phyloP scores from a whole-genome alignment of 2,888 invertebrate genomes.

The Tipula lateralis region DNA sequence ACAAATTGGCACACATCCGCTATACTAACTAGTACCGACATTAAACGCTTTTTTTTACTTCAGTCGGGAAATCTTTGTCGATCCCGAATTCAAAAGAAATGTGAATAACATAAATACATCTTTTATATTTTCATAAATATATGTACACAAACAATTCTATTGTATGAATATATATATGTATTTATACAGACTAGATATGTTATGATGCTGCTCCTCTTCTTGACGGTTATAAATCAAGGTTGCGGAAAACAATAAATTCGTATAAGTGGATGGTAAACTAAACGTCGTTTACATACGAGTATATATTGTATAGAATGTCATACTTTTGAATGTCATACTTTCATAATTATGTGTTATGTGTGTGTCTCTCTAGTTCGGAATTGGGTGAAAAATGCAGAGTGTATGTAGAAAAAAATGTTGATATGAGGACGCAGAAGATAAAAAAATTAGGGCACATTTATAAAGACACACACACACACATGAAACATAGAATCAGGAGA shows the following conservation, averaged over 20 bases:
- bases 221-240: slow-evolving; percentile 1
- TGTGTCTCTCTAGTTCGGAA: not conserved
- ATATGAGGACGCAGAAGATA: not conserved
- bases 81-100: not conserved
- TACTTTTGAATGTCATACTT: not conserved
- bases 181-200: not conserved
- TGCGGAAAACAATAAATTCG: not conserved
- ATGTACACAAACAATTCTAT: not conserved
- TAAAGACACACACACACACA: not conserved
- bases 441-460: not conserved
- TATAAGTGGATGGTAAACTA: not conserved
- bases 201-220: not conserved
- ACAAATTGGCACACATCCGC: not conserved
- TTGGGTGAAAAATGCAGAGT: not conserved
- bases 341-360: not conserved
- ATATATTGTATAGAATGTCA: not conserved
- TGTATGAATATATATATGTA: not conserved
- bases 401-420: not conserved
- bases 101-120: not conserved
- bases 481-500: not conserved
- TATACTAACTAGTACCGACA: not conserved
- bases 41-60: not conserved
- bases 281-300: not conserved
- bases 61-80: not conserved
- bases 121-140: not conserved